Evolutionary conservation across 2,113 vertebrate species (phyloP).

Genomic region (Chaetodon trifascialis): DNA sequence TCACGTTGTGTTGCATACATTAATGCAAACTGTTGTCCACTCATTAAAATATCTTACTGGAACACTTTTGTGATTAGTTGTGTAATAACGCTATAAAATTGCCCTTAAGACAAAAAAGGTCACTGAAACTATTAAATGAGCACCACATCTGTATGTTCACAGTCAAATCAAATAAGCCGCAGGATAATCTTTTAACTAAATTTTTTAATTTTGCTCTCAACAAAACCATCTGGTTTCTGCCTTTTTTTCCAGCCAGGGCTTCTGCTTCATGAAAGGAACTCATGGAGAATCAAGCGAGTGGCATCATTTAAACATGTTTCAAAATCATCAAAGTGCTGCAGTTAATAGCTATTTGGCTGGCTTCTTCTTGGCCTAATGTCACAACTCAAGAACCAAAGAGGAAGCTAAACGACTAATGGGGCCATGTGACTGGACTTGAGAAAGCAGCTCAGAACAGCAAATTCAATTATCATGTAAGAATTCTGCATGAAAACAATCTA

Average conservation of each 20-base stretch:
- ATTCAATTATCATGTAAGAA: slow-evolving; percentile 87
- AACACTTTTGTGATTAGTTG: not conserved
- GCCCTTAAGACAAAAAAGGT: not conserved
- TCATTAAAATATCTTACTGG: not conserved
- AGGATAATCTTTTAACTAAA: slow-evolving; percentile 13
- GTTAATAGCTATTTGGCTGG: slow-evolving; percentile 73
- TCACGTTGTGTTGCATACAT: not conserved
- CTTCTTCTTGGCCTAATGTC: slow-evolving; percentile 59
- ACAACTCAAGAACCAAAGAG: slow-evolving; percentile 69
- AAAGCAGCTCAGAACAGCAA: slow-evolving; percentile 82
- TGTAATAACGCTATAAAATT: not conserved
- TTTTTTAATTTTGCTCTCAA: slow-evolving; percentile 40
- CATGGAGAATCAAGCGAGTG: slow-evolving; percentile 61
- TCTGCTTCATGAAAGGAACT: slow-evolving; percentile 54
- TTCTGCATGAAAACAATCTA: slow-evolving; percentile 89
- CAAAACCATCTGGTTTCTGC: slow-evolving; percentile 21
- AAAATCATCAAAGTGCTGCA: slow-evolving; percentile 80
- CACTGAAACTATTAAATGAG: not conserved
- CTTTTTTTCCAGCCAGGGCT: slow-evolving; percentile 35
- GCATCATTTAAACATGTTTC: slow-evolving; percentile 74
- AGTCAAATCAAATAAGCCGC: not conserved
- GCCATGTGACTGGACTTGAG: slow-evolving; percentile 84
- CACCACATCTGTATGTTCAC: not conserved
- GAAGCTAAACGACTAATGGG: slow-evolving; percentile 73
- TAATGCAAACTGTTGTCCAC: too few relatives aligned